Base-by-base conservation (phyloP, 2,888 invertebrate genomes). In the Drosophila villosipedis region DNA sequence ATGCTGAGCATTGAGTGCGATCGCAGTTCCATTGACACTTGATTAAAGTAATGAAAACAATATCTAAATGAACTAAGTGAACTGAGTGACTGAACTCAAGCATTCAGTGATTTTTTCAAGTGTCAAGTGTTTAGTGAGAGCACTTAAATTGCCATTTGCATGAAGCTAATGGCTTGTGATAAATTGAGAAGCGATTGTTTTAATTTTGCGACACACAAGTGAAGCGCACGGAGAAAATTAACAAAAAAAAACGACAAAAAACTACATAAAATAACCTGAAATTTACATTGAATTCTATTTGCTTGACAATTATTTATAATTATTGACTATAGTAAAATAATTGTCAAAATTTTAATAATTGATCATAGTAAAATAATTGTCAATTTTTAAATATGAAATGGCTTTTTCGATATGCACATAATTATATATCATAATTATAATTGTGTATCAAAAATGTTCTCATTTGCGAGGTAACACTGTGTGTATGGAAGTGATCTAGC, bases 21-120 rank as follows among this genome's bases (percentile, higher is more conserved):
- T 37, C 33, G 37, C 73, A 67, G 25, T 65, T 67, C 59, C 28
- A 67, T 65, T 55, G 43, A 49, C 43, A 47, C 22, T 71, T 62
- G 58, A 68, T 76, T 76, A 67, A 19, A 52, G n/a, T 57, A 69
- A 63, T 54, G 39, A 70, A 31, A 35, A 52, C 59, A 63, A 72
- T 41, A 43, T 47, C 33, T 37, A 28, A 47, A 28, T 43, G 33
- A 52, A 33, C 49, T 57, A 43, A 28, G 4, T 47, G 37, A 47
- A 28, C 55, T 25, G 47, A 47, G 22, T 47, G 47, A 14, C 14
- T 47, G 47, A 47, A 55, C 33, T 58, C 39, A 22, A 54, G 5
- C 41, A 41, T 16, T 28, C 41, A 19, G 14, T 28, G 47, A 55
- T 41, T 62, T 65, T 68, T 43, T 67, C 47, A 54, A 79, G 63